Evolutionary conservation across 2,113 vertebrate genomes (phyloP).

Genomic region (Macaca nemestrina): DNA sequence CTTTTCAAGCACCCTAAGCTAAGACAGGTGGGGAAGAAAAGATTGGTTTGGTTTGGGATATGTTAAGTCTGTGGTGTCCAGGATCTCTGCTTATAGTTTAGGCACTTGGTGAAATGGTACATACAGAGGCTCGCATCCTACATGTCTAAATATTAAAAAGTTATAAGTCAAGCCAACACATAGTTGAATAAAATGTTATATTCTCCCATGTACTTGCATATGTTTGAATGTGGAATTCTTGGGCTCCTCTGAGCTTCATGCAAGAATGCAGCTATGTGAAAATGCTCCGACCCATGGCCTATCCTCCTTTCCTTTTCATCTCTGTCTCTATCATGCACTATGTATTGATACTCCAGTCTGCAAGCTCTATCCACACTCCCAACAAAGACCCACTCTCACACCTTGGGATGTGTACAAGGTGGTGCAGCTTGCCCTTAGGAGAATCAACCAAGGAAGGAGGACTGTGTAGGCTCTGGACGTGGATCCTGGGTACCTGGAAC

Average conservation of each 20-base stretch:
- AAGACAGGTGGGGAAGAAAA: neutral
- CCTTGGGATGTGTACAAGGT: neutral
- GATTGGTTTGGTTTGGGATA: neutral
- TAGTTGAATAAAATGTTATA: neutral
- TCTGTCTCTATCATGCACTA: neutral
- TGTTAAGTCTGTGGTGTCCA: neutral
- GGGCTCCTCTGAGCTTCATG: neutral
- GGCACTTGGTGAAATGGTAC: neutral
- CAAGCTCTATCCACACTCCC: neutral
- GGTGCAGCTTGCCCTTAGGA: neutral
- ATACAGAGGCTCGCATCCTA: neutral
- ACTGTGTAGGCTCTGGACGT: neutral
- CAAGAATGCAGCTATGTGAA: neutral
- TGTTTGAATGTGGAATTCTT: neutral
- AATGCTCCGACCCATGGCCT: neutral
- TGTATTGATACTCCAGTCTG: neutral
- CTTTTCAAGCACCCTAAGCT: neutral
- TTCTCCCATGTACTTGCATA: neutral
- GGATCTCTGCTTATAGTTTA: neutral
- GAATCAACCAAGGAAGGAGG: neutral
- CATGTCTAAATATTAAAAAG: slow-evolving; percentile 27
- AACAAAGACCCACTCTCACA: neutral
- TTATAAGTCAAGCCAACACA: neutral
- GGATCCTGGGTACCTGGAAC: neutral
- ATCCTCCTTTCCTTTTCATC: neutral